Base-by-base conservation (phyloP, 2,113 vertebrate genomes). In the Sterrhoptilus dennistouni region DNA sequence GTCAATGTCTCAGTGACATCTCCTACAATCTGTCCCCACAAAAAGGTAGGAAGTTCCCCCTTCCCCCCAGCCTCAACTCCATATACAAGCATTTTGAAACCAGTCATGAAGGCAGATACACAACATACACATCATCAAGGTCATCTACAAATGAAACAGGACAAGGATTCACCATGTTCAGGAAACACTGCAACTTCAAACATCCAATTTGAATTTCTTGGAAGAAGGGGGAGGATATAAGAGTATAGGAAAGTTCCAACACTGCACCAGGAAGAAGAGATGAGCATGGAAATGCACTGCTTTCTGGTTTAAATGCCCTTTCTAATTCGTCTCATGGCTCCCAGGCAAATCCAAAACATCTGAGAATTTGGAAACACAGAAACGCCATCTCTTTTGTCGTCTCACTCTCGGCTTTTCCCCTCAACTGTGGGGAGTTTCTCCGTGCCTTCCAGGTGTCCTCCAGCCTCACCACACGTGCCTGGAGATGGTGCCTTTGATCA, bases 141-240 rank as follows among this genome's bases (percentile, higher is more conserved):
- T 96, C 87, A 96, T 96, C 95, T 97, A 97, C 90, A 97, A 97
- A 97, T 69, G 69, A 97, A 97, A 91, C 50, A 85, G 93, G 80
- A 95, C 82, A 85, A 95, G 82, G 83, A 97, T 97, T 97, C 96
- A 97, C 96, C 96, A 97, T 97, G 78, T 94, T 95, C 83, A 95
- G 96, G 93, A 96, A 97, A 94, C 84, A 97, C 94, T 95, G 94
- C 91, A 87, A 96, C 93, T 94, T 96, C 91, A 94, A 92, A 94
- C 84, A 93, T 96, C 96, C 93, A 91, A 83, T 85, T 2, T 87
- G 84, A 89, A 82, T 94, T 91, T 83, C 89, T 80, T 72, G 79
- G 91, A 91, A 91, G 90, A 85, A 93, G 52, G 90, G 93, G 53
- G 11, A 65, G 88, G 74, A 91, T 75, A 91, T 24, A 53, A 88